Conservation (phyloP, 1,140 invertebrate species). For the Meloidogyne floridensis region DNA sequence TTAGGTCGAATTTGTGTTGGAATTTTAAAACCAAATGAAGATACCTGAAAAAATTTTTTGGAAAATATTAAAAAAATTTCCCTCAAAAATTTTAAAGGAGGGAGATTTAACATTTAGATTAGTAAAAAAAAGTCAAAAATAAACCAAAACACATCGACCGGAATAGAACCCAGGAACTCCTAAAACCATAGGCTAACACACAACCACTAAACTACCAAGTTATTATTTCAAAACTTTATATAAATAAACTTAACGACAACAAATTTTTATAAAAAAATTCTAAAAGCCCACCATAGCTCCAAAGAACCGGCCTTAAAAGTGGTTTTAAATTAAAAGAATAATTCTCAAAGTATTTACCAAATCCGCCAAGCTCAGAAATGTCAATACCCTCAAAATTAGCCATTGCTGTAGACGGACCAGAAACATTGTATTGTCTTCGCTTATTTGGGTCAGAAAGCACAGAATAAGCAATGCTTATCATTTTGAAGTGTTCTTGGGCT, state of each 20-base stretch:
- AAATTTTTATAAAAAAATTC: background rate
- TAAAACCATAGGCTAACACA: no score
- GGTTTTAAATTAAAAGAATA: slow-evolving; percentile 1
- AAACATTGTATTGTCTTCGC: slow-evolving; percentile 63
- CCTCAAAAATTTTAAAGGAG: background rate
- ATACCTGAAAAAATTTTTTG: slow-evolving; percentile 45
- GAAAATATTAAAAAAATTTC: background rate
- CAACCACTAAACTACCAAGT: no score
- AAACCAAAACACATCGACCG: no score
- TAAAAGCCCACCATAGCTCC: slow-evolving; percentile 51
- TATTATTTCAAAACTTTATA: no score
- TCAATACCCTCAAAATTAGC: slow-evolving; percentile 64
- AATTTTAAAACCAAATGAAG: slow-evolving; percentile 64
- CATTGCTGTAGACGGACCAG: slow-evolving; percentile 50
- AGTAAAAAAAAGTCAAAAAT: no score
- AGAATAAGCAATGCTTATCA: slow-evolving; percentile 62
- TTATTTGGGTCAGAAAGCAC: slow-evolving; percentile 65
- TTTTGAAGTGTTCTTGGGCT: slow-evolving; percentile 64
- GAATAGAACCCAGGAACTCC: no score
- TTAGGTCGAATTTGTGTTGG: slow-evolving; percentile 63
- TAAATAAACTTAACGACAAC: no score
- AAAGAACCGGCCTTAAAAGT: slow-evolving; percentile 60
- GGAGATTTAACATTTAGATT: no score
- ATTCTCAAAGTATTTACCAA: slow-evolving; percentile 45
- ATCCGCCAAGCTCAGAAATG: slow-evolving; percentile 60